Evolutionary conservation across 2,113 vertebrate species (phyloP), one percentile per base, ranked within the genome.

Genomic region (Saguinus imperator): DNA sequence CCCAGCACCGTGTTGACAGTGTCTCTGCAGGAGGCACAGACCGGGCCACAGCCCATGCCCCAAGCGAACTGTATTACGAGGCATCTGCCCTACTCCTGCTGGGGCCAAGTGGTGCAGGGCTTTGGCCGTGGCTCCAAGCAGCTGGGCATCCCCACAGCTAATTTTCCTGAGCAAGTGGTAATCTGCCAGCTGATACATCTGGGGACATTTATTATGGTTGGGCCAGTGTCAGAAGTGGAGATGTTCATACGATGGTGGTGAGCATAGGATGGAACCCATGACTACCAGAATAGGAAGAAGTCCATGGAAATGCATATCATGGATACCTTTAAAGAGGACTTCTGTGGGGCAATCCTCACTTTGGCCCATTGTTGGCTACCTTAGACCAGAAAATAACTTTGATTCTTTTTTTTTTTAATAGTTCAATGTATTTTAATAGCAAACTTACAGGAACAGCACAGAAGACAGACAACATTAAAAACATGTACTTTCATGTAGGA

Each of bases 111-210:
- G 83, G 98, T 99, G 89, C 98, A 98, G 79, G 99, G 99, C 55
- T 99, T 99, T 97, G 99, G 99, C 64, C 98, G 99, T 57, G 99
- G 99, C 89, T 99, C 99, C 97, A 99, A 99, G 97, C 99, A 99
- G 95, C 98, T 99, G 25, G 99, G 99, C 23, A 99, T 99, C 92
- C 99, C 99, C 10, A 99, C 99, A 45, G 99, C 25, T 61, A 61
- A 61, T 61, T 61, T 61, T 27, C 58, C 58, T 61, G 11, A 61
- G 10, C 58, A 12, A 61, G 25, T 57, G 55, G 58, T 61, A 61
- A 61, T 61, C 58, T 61, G 58, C 58, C 58, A 29, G 58, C 58
- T 27, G 25, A 61, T 61, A 1, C 0, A 61, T 61, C 25, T 4
- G 5, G 58, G 25, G 58, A 27, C 58, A 13, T 61, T 61, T 61